Percentiles rank a stretch among this genome's conserved stretches.
These are phyloP conservation scores for Melanogrammus aeglefinus DNA, from an alignment of 2,797 vertebrate genomes.

Conservation along the genomic window DNA sequence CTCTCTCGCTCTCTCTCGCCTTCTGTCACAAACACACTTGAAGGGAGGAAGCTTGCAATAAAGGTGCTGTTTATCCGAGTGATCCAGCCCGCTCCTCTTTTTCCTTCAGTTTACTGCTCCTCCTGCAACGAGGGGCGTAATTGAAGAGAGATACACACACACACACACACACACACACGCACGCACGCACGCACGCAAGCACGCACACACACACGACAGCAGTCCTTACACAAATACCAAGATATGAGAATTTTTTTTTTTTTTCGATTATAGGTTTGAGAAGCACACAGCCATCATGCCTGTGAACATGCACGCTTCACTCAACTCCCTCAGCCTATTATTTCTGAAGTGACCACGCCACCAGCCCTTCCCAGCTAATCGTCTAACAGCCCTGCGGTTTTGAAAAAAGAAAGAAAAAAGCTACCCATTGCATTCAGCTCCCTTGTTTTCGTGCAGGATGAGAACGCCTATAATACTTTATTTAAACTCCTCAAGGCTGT, in stretches of 20 bases:
- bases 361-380: neutral
- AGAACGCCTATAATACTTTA: neutral
- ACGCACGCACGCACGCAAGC: too few relatives aligned
- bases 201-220: too few relatives aligned
- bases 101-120: neutral
- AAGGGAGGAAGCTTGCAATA: neutral
- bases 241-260: too few relatives aligned
- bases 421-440: neutral
- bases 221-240: too few relatives aligned
- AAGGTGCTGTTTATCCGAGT: neutral
- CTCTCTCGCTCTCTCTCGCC: constrained; percentile 40
- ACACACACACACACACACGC: too few relatives aligned
- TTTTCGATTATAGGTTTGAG: too few relatives aligned
- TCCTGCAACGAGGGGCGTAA: neutral
- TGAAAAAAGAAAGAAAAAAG: neutral
- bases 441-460: neutral
- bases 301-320: neutral
- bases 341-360: neutral
- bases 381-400: neutral
- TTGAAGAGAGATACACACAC: neutral
- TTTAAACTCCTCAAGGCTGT: neutral
- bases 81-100: neutral
- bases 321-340: neutral
- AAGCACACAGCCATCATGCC: neutral
- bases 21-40: constrained; percentile 34